phyloP scores from a whole-genome alignment of 2,113 vertebrate species.

The Micromys minutus region DNA sequence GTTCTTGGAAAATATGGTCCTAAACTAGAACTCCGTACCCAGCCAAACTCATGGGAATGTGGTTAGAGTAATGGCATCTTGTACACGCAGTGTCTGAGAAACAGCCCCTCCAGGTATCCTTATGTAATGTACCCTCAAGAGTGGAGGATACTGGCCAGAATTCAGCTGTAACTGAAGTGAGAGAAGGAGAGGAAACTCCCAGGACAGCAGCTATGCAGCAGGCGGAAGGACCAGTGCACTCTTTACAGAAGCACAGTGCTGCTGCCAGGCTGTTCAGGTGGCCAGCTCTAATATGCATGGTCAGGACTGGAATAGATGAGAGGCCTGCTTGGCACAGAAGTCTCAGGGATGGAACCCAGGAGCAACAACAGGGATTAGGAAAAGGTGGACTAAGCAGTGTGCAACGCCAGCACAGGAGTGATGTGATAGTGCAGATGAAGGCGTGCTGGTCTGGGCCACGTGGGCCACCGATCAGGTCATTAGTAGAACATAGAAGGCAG shows the following conservation, averaged over 20 bases:
- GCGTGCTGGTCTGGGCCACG: background rate
- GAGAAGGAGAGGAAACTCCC: constrained; percentile 17
- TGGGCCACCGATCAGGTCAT: background rate
- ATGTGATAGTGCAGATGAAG: background rate
- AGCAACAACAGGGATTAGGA: background rate
- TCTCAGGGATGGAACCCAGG: background rate
- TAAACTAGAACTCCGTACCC: constrained; percentile 20
- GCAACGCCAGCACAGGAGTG: background rate
- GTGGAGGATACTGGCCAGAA: background rate
- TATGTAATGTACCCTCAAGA: background rate
- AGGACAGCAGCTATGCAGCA: background rate
- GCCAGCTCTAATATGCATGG: background rate
- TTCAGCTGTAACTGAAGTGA: background rate
- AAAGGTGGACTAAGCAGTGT: background rate
- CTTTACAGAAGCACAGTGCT: background rate
- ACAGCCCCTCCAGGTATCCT: background rate
- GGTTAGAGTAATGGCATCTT: background rate
- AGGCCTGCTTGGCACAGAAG: background rate
- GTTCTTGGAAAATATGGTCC: constrained; percentile 14
- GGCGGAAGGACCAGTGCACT: background rate
- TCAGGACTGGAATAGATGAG: background rate
- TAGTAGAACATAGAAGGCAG: constrained; percentile 14
- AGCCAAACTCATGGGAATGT: constrained; percentile 5
- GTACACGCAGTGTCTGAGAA: background rate
- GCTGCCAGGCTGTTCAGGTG: too few relatives aligned